Evolutionary conservation across 1,140 invertebrate species (phyloP), one percentile per base, ranked within the genome.

Genomic region (Heterodera carotae): DNA sequence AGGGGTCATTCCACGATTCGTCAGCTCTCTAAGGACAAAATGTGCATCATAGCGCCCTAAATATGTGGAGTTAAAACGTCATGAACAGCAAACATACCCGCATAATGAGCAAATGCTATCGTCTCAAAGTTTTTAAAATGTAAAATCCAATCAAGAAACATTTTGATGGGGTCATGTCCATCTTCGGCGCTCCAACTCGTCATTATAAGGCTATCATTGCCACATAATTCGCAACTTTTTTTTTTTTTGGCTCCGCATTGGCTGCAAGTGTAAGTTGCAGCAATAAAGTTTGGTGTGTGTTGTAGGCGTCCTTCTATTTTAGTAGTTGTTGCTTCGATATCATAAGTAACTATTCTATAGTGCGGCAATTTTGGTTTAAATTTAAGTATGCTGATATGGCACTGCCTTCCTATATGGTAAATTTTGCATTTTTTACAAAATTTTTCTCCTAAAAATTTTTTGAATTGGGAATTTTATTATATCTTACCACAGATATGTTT

Each of bases 61-160:
- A 39, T 6, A 39, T 39, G 10, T 39, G 4, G 10, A 39, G n/a
- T n/a, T 39, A 39, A 39, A 10, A 39, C 4, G 10, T 39, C 10
- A 39, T 39, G 36, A 10, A 39, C 4, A 39, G 10, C 4, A 39
- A 39, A 6, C 10, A 39, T 39, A 39, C 36, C 36, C 4, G 39
- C 69, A 70, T 53, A 70, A 6, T 70, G 69, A 1, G 69, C 43
- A n/a, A 36, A 70, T 3, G 22, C 69, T 0, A 36, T 6, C 0
- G 69, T 70, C 12, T 70, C 18, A 15, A n/a, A 0, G 8, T 0
- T 6, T 7, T 31, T 27, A 48, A 69, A 15, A 22, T 25, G 0
- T 8, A 70, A n/a, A 15, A 70, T 70, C 69, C 69, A 70, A 10
- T 36, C 31, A 18, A 39, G 27, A 39, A 70, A 70, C 27, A 0